Evolutionary conservation across 1,140 invertebrate genomes (phyloP).

Genomic region (Caerostris darwini): DNA sequence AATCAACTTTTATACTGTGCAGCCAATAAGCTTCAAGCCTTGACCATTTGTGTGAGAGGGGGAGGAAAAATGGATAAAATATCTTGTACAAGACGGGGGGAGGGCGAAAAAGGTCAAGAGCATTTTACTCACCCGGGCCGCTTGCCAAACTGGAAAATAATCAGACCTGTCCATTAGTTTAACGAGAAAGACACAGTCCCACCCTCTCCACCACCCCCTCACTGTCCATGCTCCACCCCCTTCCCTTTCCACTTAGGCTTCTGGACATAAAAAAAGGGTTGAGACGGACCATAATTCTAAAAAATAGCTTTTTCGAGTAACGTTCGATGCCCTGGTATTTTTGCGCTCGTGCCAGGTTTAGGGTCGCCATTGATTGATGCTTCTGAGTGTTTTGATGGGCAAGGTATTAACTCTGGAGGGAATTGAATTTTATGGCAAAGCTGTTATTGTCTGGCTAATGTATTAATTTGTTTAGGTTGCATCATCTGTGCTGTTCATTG

Average conservation of each 20-base stretch:
- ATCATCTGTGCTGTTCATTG: neutral
- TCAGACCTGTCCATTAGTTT: slow-evolving; percentile 59
- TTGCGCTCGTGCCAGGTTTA: slow-evolving; percentile 13
- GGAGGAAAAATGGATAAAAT: slow-evolving; percentile 2
- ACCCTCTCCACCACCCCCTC: neutral
- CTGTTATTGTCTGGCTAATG: slow-evolving; percentile 7
- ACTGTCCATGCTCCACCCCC: too few relatives aligned
- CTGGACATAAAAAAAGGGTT: slow-evolving; percentile 29
- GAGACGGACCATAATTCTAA: slow-evolving; percentile 21
- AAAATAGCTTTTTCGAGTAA: slow-evolving; percentile 4
- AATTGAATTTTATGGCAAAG: slow-evolving; percentile 30
- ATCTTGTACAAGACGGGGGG: neutral
- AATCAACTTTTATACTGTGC: slow-evolving; percentile 8
- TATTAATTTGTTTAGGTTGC: slow-evolving; percentile 24
- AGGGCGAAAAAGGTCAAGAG: neutral
- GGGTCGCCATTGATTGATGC: slow-evolving; percentile 8
- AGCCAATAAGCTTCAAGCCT: slow-evolving; percentile 25
- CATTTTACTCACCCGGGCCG: slow-evolving; percentile 21
- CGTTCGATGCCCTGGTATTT: slow-evolving; percentile 2
- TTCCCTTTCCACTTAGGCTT: neutral
- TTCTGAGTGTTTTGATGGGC: slow-evolving; percentile 5
- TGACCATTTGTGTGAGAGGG: neutral
- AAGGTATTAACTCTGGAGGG: neutral
- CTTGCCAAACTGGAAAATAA: slow-evolving; percentile 56
- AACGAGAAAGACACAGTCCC: slow-evolving; percentile 47